Evolutionary conservation across 92 coral and sea anemone genomes (phyloP), one percentile per base, ranked within the genome.

Genomic region (Ricordea florida): DNA sequence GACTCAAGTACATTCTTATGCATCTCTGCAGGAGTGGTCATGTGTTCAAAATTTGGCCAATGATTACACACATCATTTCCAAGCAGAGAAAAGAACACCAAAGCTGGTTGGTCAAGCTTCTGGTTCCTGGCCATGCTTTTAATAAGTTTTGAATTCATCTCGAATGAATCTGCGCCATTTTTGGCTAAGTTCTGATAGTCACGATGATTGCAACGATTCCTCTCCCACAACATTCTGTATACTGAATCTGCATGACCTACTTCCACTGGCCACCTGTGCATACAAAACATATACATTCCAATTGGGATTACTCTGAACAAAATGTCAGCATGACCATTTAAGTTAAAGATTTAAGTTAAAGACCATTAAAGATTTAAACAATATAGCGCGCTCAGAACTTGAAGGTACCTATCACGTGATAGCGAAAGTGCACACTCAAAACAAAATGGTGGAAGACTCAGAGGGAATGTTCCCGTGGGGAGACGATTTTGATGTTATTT

Each of bases 91-190:
- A 92, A 96, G 51, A 96, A 85, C 25, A 96, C 93, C 52, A 96
- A 57, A 6, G 93, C 99, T 5, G 99, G 99, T 14, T 92, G 92
- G 67, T 96, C 99, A 25, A 45, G 45, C 7, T 44, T 69, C 16
- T 71, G 81, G 59, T 78, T 75, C 14, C 99, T 85, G 16, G 97
- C 97, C 72, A 96, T 65, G 60, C 92, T 87, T 20, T 80, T 72
- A 29, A 84, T 41, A 10, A 90, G 78, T 45, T 59, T 51, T 15
- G 85, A 75, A 61, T 92, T 96, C 75, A 90, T 86, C 18, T 65
- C 89, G 69, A 96, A 96, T 10, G 99, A 96, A 42, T 96, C 93
- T 7, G 96, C 99, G 13, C 99, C 99, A 83, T 96, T 96, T 74
- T 96, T 96, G 52, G 87, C 99, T 22, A 96, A 78, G 75, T 96